Base-by-base conservation (phyloP, 1,140 invertebrate genomes). In the Mamestra configurata region DNA sequence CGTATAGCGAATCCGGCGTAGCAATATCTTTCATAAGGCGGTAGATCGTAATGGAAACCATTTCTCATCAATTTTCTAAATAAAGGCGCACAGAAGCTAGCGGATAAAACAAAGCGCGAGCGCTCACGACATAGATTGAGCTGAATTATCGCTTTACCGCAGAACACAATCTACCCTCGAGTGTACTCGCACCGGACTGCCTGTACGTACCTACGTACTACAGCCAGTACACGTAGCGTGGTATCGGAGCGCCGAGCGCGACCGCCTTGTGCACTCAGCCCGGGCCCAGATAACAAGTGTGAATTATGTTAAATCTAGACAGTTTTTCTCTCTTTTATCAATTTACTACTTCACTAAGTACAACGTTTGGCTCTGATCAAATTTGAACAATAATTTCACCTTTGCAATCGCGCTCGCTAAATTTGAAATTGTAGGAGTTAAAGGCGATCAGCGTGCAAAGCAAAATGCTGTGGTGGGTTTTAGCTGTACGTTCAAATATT, bases 1-100 rank as follows among this genome's bases (percentile, higher is more conserved):
- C 87, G 90, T 83, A 86, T 75, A 88, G 80, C 82, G 86, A 84
- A 88, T 89, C 82, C 82, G 80, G 81, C 81, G 75, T 78, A 83
- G 89, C 89, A 90, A 93, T 91, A 92, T 93, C 90, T 93, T 89
- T 92, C 91, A 91, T 92, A 90, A 89, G 92, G 89, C 92, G 88
- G 90, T 88, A 83, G 85, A 79, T 88, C 91, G 92, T 94, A 94
- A 94, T 94, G 93, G 93, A 93, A 90, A 93, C 90, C 93, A 93
- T 94, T 94, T 94, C 93, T 94, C 92, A 94, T 94, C 93, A 94
- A 94, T 94, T 94, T 94, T 94, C 93, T 94, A 94, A 94, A 94
- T 94, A 94, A 94, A 94, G 93, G 93, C 90, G 90, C 91, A 93
- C 93, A 94, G 93, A 91, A 95, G 93, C 93, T 90, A 91, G 88